phyloP scores from a whole-genome alignment of 2,113 vertebrate species.

The Turdus rufiventris region DNA sequence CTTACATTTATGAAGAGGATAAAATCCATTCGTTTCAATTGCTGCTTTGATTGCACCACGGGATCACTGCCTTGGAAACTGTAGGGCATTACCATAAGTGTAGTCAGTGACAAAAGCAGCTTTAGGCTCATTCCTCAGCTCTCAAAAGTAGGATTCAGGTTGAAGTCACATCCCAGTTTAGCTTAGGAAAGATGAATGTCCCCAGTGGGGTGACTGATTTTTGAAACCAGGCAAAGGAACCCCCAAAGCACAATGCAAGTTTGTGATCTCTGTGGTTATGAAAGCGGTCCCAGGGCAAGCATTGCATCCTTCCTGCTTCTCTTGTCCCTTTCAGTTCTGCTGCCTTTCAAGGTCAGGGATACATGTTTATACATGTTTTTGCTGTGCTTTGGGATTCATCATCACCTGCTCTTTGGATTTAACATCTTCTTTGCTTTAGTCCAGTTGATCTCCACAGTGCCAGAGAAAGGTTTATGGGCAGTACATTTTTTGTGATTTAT shows the following conservation, averaged over 20 bases:
- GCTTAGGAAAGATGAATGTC: background rate
- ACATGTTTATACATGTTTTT: accelerated
- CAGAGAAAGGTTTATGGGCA: background rate
- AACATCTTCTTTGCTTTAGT: background rate
- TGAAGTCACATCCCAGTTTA: background rate
- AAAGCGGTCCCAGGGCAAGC: background rate
- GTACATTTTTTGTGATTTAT: background rate
- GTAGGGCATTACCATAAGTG: background rate
- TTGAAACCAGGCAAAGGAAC: background rate
- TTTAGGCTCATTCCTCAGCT: background rate
- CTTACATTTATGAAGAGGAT: background rate
- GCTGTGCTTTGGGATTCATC: background rate
- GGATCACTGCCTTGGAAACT: background rate
- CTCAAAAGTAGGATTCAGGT: background rate
- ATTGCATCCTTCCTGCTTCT: background rate
- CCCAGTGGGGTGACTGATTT: accelerated
- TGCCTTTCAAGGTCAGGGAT: background rate
- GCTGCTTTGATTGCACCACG: background rate
- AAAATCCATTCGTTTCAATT: background rate
- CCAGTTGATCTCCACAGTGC: background rate
- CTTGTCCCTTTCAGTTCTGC: background rate
- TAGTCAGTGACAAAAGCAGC: background rate
- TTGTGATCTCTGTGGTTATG: background rate
- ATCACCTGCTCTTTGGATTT: background rate
- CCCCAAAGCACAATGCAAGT: background rate